Evolutionary conservation across 1,140 invertebrate genomes (phyloP).

Genomic region (Lordiphosa clarofinis): DNA sequence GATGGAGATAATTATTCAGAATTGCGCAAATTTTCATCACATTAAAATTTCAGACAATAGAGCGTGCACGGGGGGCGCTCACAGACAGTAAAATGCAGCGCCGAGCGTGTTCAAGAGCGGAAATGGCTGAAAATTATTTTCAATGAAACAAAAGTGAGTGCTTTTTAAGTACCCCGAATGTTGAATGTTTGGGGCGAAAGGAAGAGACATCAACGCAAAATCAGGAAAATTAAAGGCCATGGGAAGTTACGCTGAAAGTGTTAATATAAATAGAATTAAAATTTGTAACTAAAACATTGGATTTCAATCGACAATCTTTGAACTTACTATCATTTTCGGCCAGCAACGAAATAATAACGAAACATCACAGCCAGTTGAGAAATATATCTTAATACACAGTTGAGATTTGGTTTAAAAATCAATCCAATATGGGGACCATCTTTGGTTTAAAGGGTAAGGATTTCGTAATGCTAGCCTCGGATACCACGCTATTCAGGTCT

Average conservation of each 20-base stretch:
- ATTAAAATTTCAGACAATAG: slow-evolving; percentile 71
- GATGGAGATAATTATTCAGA: slow-evolving; percentile 68
- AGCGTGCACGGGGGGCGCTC: neutral
- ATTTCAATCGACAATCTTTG: too few species aligned
- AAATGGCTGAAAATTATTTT: slow-evolving; percentile 72
- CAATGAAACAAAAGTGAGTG: slow-evolving; percentile 65
- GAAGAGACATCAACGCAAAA: slow-evolving; percentile 19
- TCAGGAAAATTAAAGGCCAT: too few species aligned
- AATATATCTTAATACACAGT: neutral
- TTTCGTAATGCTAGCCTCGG: slow-evolving; percentile 94
- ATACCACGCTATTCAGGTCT: slow-evolving; percentile 91
- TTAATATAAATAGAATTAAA: too few species aligned
- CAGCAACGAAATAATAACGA: too few species aligned
- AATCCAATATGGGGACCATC: slow-evolving; percentile 88
- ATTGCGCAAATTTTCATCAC: slow-evolving; percentile 67
- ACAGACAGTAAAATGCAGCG: slow-evolving; percentile 56
- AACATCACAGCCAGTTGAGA: neutral
- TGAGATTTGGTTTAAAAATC: slow-evolving; percentile 31
- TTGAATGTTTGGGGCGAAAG: slow-evolving; percentile 10
- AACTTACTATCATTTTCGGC: too few species aligned
- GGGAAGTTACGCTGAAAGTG: too few species aligned
- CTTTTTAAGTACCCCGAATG: slow-evolving; percentile 49
- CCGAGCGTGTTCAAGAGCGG: slow-evolving; percentile 48
- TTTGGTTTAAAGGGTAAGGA: slow-evolving; percentile 95
- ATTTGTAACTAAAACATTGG: too few species aligned